Evolutionary conservation across 2,888 invertebrate genomes (phyloP).

Genomic region (Subacronicta megacephala): DNA sequence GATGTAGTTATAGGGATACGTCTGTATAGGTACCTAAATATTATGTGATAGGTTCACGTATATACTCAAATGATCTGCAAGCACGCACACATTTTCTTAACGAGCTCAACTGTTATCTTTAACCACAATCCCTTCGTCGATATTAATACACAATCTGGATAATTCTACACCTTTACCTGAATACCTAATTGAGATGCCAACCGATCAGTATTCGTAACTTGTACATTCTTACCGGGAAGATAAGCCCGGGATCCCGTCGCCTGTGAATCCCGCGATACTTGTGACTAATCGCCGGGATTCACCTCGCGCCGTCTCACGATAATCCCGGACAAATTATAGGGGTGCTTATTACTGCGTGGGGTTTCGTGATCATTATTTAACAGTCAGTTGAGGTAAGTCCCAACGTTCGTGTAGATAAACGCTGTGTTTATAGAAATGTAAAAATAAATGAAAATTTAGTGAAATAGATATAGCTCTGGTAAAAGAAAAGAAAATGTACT

Average conservation of each 20-base stretch:
- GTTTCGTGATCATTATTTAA: constrained; percentile 81
- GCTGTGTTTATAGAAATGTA: constrained; percentile 55
- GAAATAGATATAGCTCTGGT: not conserved
- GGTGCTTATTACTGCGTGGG: constrained; percentile 78
- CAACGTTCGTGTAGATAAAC: constrained; percentile 51
- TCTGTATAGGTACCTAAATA: too few relatives aligned
- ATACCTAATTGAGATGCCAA: constrained; percentile 79
- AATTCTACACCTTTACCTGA: constrained; percentile 82
- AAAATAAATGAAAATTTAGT: constrained; percentile 15
- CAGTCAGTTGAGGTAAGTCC: constrained; percentile 73
- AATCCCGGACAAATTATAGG: constrained; percentile 87
- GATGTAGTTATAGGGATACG: too few relatives aligned
- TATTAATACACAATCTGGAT: constrained; percentile 81
- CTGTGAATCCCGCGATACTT: constrained; percentile 79
- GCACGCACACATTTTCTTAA: constrained; percentile 43
- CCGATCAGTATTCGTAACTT: constrained; percentile 84
- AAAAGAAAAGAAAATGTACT: too few relatives aligned
- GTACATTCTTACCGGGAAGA: constrained; percentile 68
- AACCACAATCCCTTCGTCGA: constrained; percentile 62
- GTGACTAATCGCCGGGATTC: constrained; percentile 88
- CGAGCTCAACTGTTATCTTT: constrained; percentile 51
- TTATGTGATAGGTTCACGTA: too few relatives aligned
- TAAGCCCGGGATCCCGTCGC: constrained; percentile 68
- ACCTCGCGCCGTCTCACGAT: constrained; percentile 82
- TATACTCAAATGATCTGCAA: constrained; percentile 22